phyloP scores from a whole-genome alignment of 2,113 vertebrate genomes.

The Brachypodius melanocephalos region DNA sequence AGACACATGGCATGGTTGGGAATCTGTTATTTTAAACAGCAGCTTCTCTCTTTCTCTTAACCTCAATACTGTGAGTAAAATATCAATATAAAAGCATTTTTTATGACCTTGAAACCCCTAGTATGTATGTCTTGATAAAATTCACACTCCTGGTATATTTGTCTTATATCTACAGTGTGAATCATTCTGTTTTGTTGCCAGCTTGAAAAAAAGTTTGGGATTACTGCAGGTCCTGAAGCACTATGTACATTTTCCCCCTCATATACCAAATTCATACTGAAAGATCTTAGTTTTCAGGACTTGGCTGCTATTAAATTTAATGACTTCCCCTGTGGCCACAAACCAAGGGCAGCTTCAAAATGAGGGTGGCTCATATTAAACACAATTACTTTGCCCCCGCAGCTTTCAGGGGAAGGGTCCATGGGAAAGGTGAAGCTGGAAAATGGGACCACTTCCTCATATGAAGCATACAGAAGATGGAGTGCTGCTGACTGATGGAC shows the following conservation, averaged over 20 bases:
- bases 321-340: constrained; percentile 17
- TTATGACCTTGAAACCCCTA: constrained; percentile 54
- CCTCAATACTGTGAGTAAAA: neutral
- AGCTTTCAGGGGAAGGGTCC: neutral
- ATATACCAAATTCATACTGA: neutral
- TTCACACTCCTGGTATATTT: neutral
- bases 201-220: neutral
- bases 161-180: neutral
- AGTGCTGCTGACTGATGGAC: neutral
- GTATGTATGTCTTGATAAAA: constrained; percentile 28
- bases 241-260: neutral
- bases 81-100: constrained; percentile 31
- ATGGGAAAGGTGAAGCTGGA: neutral
- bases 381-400: neutral
- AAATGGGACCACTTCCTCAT: neutral
- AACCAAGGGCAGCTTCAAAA: constrained; percentile 1
- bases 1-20: constrained; percentile 34
- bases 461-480: neutral
- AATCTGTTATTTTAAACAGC: constrained; percentile 65
- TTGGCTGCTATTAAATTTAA: constrained; percentile 15
- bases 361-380: neutral
- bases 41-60: constrained; percentile 29
- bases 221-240: neutral
- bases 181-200: constrained; percentile 12
- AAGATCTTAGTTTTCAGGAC: neutral